Percentiles rank a stretch among this genome's conserved stretches.
Evolutionary conservation across 2,797 vertebrate genomes (phyloP).

Genomic region (Neolamprologus multifasciatus): DNA sequence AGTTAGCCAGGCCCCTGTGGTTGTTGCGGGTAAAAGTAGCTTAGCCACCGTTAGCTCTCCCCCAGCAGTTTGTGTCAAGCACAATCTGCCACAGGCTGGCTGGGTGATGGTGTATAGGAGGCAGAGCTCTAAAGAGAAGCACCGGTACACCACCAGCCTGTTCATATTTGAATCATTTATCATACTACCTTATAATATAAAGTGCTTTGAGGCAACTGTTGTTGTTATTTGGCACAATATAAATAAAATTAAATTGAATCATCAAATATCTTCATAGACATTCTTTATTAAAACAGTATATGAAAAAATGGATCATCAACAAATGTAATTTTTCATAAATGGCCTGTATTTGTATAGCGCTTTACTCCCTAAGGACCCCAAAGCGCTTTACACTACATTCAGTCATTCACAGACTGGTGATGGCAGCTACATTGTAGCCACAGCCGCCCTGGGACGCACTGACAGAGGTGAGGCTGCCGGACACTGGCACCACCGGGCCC

Average conservation of each 20-base stretch:
- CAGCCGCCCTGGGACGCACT: not conserved
- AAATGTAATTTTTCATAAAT: not conserved
- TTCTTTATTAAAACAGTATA: not conserved
- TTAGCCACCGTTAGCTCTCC: not conserved
- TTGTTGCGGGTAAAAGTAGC: not conserved
- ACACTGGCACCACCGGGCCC: accelerated
- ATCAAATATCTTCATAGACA: not conserved
- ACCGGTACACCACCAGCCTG: not conserved
- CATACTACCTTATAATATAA: not conserved
- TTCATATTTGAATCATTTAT: not conserved
- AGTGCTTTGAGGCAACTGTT: not conserved
- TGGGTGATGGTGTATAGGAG: not conserved
- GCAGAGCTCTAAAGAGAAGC: not conserved
- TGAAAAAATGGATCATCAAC: not conserved
- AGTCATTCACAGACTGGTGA: not conserved
- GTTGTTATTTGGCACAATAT: not conserved
- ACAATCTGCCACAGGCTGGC: not conserved
- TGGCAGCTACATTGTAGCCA: not conserved
- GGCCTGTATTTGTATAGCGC: not conserved
- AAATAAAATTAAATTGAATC: not conserved
- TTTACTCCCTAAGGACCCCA: not conserved
- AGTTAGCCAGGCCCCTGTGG: not conserved
- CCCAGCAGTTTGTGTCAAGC: not conserved
- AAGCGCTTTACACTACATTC: not conserved
- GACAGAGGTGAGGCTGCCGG: not conserved